These are phyloP conservation scores for Drosophila ananassae DNA, from an alignment of 1,140 invertebrate genomes.

Conservation along the genomic window DNA sequence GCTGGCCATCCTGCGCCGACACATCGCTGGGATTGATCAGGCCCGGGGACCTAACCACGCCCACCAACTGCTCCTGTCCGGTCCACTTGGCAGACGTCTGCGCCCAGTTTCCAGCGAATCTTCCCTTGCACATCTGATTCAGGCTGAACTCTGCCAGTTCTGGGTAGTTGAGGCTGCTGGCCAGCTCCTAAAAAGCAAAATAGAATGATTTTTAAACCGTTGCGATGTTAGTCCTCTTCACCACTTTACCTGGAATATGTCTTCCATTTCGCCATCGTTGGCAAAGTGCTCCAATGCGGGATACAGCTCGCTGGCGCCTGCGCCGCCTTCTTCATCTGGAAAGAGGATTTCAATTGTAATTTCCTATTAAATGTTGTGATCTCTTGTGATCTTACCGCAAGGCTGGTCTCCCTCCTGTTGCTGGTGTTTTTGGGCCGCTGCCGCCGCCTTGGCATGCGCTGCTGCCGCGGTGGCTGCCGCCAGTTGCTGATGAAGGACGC, in stretches of 20 bases:
- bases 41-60: conserved; percentile 61
- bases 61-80: conserved; percentile 71
- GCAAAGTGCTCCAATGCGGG: conserved; percentile 63
- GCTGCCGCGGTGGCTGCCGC: conserved; percentile 61
- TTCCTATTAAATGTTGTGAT: neutral
- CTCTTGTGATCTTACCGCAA: conserved; percentile 33
- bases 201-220: neutral
- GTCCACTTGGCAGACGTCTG: conserved; percentile 71
- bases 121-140: conserved; percentile 81
- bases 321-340: conserved; percentile 47
- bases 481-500: conserved; percentile 64
- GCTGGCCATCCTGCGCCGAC: conserved; percentile 52
- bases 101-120: conserved; percentile 74
- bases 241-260: conserved; percentile 72
- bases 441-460: conserved; percentile 64
- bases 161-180: conserved; percentile 77
- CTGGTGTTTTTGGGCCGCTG: conserved; percentile 42
- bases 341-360: neutral
- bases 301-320: conserved; percentile 54
- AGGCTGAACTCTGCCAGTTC: conserved; percentile 78
- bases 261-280: conserved; percentile 76
- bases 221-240: neutral
- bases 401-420: conserved; percentile 35
- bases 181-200: conserved; percentile 54
- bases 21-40: conserved; percentile 55